Conservation (phyloP, 2,888 invertebrate species). For the Andrena praecox region DNA sequence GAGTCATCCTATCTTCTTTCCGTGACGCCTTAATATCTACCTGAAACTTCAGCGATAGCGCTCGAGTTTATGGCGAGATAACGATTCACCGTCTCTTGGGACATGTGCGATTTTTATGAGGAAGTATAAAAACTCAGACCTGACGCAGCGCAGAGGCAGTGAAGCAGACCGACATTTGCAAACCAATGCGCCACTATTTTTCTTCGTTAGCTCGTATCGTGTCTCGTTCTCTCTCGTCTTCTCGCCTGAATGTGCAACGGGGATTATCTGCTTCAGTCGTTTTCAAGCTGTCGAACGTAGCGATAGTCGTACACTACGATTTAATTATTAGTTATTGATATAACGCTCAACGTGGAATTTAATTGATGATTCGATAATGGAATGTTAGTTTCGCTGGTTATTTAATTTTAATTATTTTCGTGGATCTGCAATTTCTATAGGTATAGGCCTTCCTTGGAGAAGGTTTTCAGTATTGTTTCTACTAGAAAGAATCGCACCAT, state of each 20-base stretch:
- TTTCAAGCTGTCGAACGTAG: too few species aligned
- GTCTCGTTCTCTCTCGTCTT: background rate
- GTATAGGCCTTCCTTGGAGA: too few species aligned
- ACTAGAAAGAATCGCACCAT: too few species aligned
- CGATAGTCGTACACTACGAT: too few species aligned
- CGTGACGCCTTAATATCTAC: constrained; percentile 45
- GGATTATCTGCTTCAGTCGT: too few species aligned
- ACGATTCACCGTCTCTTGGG: constrained; percentile 17
- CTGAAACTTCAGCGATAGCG: constrained; percentile 48
- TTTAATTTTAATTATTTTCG: too few species aligned
- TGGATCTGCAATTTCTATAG: too few species aligned
- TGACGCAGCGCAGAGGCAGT: background rate
- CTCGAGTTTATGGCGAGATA: constrained; percentile 30
- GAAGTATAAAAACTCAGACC: background rate
- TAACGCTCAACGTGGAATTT: too few species aligned
- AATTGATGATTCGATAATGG: too few species aligned
- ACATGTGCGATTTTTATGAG: constrained; percentile 41
- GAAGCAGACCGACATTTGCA: constrained; percentile 15
- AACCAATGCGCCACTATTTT: background rate
- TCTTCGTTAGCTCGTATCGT: background rate
- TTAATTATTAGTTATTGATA: too few species aligned
- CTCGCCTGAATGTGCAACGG: background rate
- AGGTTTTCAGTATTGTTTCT: too few species aligned
- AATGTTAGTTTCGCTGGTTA: too few species aligned
- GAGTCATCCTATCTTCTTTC: constrained; percentile 44